A percentile compares a stretch with the other conserved stretches of the same genome.
These are phyloP conservation scores for Plectropomus leopardus DNA, from an alignment of 2,113 vertebrate species.

Conservation along the genomic window DNA sequence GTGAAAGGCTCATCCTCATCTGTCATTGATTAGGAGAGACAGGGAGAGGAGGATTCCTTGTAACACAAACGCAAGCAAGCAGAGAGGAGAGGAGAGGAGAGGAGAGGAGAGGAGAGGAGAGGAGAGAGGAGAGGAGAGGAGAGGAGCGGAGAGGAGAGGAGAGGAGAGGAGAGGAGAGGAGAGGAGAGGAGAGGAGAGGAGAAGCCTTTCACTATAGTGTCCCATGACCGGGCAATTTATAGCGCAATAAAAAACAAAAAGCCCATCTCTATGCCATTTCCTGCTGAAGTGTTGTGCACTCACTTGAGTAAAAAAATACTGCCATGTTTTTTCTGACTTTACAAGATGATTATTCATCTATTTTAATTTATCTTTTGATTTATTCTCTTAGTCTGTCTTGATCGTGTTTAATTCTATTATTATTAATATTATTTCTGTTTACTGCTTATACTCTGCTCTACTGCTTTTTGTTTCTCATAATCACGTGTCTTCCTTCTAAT, in stretches of 20 bases:
- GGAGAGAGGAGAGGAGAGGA: background rate
- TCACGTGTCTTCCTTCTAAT: too few species aligned
- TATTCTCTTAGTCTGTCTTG: too few species aligned
- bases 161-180: background rate
- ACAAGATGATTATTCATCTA: too few species aligned
- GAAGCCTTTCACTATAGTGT: conserved; percentile 11
- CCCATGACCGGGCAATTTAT: conserved; percentile 40
- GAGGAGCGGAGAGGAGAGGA: background rate
- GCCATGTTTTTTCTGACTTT: too few species aligned
- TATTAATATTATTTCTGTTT: too few species aligned
- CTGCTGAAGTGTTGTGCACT: too few species aligned
- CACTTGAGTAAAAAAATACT: too few species aligned
- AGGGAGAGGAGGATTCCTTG: conserved; percentile 26
- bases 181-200: background rate
- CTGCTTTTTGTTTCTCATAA: too few species aligned
- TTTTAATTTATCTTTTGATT: too few species aligned
- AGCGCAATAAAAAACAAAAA: conserved; percentile 45
- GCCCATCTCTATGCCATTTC: conserved; percentile 20
- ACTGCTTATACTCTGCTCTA: too few species aligned
- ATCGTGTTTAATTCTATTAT: too few species aligned
- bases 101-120: background rate
- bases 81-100: background rate
- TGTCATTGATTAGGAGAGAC: conserved; percentile 70
- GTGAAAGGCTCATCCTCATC: conserved; percentile 64
- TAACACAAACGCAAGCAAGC: conserved; percentile 21